Conservation (phyloP, 2,113 vertebrate genomes). For the Silurus meridionalis region DNA sequence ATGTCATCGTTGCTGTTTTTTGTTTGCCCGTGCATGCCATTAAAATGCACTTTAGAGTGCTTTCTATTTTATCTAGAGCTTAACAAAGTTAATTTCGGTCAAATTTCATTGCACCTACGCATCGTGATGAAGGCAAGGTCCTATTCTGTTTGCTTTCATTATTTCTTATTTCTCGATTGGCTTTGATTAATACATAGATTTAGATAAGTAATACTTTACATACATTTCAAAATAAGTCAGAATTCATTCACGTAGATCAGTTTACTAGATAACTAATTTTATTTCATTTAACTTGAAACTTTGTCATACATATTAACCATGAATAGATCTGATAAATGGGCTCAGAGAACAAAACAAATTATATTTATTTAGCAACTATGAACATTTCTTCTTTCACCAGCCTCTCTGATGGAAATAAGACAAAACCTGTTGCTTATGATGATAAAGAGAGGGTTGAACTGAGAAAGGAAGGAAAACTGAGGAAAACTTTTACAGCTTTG, state of each 20-base stretch:
- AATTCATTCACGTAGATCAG: neutral
- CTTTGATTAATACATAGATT: neutral
- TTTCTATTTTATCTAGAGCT: neutral
- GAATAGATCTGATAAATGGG: neutral
- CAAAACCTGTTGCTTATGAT: neutral
- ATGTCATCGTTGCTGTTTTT: neutral
- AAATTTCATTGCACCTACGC: too few relatives aligned
- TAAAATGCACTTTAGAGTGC: neutral
- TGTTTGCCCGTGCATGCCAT: neutral
- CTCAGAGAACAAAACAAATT: neutral
- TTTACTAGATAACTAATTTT: neutral
- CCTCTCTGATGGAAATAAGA: neutral
- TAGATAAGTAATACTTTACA: neutral
- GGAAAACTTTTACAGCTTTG: neutral
- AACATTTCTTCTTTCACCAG: neutral
- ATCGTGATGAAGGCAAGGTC: neutral
- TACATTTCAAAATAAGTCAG: neutral
- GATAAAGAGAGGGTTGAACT: neutral
- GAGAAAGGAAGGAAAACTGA: neutral
- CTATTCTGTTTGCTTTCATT: neutral
- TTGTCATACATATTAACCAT: neutral
- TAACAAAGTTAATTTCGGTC: neutral
- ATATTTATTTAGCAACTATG: neutral
- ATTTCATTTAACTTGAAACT: too few relatives aligned
- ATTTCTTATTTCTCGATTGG: too few relatives aligned